Evolutionary conservation across 1,140 invertebrate genomes (phyloP).

Genomic region (Drosophila neocordata): DNA sequence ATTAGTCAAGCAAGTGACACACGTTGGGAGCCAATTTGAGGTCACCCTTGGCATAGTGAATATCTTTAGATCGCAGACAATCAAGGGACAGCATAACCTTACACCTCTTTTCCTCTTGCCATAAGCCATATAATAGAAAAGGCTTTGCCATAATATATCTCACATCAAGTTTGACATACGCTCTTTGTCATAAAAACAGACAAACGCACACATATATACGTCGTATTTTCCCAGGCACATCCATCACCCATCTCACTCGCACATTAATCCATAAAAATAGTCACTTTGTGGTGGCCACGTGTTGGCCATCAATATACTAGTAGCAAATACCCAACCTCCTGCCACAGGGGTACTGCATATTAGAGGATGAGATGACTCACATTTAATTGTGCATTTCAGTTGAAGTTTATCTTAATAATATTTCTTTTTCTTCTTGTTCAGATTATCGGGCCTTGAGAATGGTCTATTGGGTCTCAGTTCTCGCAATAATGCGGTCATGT

Average conservation of each 20-base stretch:
- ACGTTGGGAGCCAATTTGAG: neutral
- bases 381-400: constrained; percentile 54
- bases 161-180: constrained; percentile 54
- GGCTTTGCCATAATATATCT: constrained; percentile 43
- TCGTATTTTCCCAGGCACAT: neutral
- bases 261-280: constrained; percentile 61
- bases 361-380: constrained; percentile 10
- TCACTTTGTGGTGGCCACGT: constrained; percentile 51
- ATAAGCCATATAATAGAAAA: constrained; percentile 12
- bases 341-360: constrained; percentile 43
- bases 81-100: too few species aligned
- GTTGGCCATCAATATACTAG: constrained; percentile 43
- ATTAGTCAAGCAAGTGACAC: neutral
- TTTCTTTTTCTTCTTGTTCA: constrained; percentile 59
- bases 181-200: constrained; percentile 43
- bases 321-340: constrained; percentile 10
- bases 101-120: neutral
- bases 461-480: constrained; percentile 91
- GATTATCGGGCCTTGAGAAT: constrained; percentile 92
- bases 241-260: constrained; percentile 30
- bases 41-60: neutral
- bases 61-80: neutral
- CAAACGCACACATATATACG: constrained; percentile 9
- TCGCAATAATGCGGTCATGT: constrained; percentile 84
- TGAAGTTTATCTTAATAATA: constrained; percentile 23